Conservation (phyloP, 2,113 vertebrate species). For the Nycticryphes semicollaris region DNA sequence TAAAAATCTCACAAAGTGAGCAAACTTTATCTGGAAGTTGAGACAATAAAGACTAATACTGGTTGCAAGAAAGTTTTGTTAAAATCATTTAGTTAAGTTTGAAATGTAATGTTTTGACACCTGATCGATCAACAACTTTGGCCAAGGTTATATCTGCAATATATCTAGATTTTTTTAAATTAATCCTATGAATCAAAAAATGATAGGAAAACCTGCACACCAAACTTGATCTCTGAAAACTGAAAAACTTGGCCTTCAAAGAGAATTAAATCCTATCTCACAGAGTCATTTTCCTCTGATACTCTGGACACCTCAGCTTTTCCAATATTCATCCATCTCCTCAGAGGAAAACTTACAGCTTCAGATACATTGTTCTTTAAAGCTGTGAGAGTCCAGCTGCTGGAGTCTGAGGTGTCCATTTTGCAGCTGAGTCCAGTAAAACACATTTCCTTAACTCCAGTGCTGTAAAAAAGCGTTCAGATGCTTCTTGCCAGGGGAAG, state of each 20-base stretch:
- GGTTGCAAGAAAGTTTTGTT: neutral
- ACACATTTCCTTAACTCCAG: neutral
- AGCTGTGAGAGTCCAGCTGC: neutral
- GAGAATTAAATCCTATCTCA: neutral
- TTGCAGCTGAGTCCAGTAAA: neutral
- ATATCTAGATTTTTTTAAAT: neutral
- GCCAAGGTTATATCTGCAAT: neutral
- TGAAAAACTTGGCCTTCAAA: neutral
- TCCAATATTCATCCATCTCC: neutral
- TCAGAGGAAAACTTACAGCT: neutral
- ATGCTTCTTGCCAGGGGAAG: neutral
- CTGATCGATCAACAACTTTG: neutral
- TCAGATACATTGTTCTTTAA: neutral
- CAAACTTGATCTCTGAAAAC: neutral
- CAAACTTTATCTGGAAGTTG: neutral
- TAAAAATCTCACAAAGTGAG: neutral
- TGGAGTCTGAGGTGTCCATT: neutral
- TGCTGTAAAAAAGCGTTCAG: neutral
- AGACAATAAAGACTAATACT: neutral
- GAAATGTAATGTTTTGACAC: neutral
- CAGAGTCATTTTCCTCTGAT: neutral
- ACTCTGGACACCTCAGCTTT: fast-evolving
- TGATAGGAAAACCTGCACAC: neutral
- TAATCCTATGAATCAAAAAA: neutral
- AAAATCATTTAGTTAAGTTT: neutral